Evolutionary conservation across 2,797 vertebrate species (phyloP), one percentile per base, ranked within the genome.

Genomic region (Sebastes umbrosus): DNA sequence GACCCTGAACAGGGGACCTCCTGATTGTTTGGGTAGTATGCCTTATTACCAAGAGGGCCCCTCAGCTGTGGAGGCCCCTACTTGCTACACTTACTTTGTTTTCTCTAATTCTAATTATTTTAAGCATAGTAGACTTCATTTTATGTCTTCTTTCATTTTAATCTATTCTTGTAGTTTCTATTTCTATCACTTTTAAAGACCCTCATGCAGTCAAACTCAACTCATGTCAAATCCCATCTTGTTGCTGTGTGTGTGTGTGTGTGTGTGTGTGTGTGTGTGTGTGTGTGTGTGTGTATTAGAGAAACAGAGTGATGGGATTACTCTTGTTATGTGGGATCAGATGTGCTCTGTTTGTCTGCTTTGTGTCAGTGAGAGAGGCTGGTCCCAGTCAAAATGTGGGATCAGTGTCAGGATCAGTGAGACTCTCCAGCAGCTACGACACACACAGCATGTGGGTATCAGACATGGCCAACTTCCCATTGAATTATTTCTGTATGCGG

Each of bases 341-440:
- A 88, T 87, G 88, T 90, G 91, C 90, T 93, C 90, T 88, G 88
- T 92, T 91, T 91, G 88, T 86, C 91, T 90, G 89, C 82, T 90
- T 84, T 91, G 84, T 91, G 89, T 90, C 85, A 87, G 80, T 71
- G 73, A 63, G 82, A 85, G 82, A 83, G 63, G 57, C 59, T 84
- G 79, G 71, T 86, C 81, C 58, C 69, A 80, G 87, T 90, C 83
- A 90, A 84, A 87, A 75, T 70, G 46, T 77, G 69, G 90, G 93
- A 93, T 92, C 90, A 93, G 83, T 90, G 93, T 93, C 91, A 93
- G 84, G 84, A 92, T 91, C 85, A 90, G 89, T 79, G 87, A 86
- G 73, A 76, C 80, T 87, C 82, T 86, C 36, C 43, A 18, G 55
- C 57, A 80, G 77, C 62, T 66, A 73, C 13, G 10, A 75, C 66